Conservation (phyloP, 2,888 invertebrate genomes). For the Synanthedon andrenaeformis region DNA sequence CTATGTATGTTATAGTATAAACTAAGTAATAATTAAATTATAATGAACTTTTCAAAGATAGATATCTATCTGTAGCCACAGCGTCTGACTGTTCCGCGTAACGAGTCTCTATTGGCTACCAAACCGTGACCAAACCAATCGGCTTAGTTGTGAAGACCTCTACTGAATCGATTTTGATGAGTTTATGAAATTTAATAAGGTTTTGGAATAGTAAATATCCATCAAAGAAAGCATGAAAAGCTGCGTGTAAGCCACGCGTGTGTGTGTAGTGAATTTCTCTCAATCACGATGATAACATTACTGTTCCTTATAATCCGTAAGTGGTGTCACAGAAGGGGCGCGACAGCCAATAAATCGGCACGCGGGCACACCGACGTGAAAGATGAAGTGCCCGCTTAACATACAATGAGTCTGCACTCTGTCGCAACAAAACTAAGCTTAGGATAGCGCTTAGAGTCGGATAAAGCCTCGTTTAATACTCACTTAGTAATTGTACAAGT, state of each 20-base stretch:
- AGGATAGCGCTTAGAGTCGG: constrained; percentile 30
- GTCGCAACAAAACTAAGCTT: constrained; percentile 46
- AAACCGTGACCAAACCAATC: too few relatives aligned
- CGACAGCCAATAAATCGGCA: constrained; percentile 61
- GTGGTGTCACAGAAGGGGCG: constrained; percentile 36
- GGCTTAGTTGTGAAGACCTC: too few relatives aligned
- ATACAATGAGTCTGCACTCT: constrained; percentile 61
- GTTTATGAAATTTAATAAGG: too few relatives aligned
- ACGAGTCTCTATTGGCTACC: too few relatives aligned
- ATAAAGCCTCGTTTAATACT: neutral
- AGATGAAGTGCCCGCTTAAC: constrained; percentile 68
- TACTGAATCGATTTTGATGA: too few relatives aligned
- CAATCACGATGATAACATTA: neutral
- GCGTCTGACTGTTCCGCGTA: too few relatives aligned
- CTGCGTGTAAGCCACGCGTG: neutral
- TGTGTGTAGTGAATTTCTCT: neutral
- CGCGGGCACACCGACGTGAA: constrained; percentile 43
- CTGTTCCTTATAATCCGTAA: neutral
- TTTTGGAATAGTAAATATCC: too few relatives aligned
- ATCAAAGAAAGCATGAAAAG: neutral
- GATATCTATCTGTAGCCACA: too few relatives aligned
- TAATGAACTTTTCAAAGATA: too few relatives aligned
- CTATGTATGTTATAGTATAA: too few relatives aligned
- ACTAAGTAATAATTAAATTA: too few relatives aligned
- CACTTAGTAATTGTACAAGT: neutral